Evolutionary conservation across 2,113 vertebrate genomes (phyloP).

Genomic region (Ardeotis arabs): DNA sequence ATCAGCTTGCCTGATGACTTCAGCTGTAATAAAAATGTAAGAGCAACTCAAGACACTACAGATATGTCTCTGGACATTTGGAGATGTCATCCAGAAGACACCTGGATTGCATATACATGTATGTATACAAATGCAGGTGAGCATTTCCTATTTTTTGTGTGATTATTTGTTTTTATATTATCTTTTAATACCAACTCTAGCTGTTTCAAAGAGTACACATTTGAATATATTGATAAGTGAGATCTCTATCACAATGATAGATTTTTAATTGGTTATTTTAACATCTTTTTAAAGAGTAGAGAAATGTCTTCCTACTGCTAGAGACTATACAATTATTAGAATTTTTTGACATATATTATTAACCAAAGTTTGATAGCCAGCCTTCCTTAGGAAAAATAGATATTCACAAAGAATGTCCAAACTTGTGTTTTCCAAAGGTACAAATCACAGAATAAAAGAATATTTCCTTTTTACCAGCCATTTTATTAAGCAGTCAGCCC

Average conservation of each 20-base stretch:
- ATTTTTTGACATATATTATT: neutral
- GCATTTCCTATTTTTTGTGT: neutral
- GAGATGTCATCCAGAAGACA: neutral
- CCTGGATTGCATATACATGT: neutral
- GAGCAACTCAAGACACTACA: neutral
- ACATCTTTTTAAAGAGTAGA: neutral
- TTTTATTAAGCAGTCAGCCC: neutral
- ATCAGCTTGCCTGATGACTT: neutral
- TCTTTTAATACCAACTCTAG: neutral
- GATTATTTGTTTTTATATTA: neutral
- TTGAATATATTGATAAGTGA: neutral
- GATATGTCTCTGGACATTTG: neutral
- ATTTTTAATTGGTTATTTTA: neutral
- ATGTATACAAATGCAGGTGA: neutral
- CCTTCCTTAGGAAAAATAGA: neutral
- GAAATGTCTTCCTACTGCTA: neutral
- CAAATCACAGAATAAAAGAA: neutral
- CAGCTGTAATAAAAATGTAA: neutral
- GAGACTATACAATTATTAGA: accelerated
- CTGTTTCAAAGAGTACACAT: neutral
- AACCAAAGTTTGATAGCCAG: neutral
- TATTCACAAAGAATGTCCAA: neutral
- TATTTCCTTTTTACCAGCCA: neutral
- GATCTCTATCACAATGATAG: neutral
- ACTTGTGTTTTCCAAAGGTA: neutral